phyloP scores from a whole-genome alignment of 2,797 vertebrate genomes.

The Scyliorhinus canicula region DNA sequence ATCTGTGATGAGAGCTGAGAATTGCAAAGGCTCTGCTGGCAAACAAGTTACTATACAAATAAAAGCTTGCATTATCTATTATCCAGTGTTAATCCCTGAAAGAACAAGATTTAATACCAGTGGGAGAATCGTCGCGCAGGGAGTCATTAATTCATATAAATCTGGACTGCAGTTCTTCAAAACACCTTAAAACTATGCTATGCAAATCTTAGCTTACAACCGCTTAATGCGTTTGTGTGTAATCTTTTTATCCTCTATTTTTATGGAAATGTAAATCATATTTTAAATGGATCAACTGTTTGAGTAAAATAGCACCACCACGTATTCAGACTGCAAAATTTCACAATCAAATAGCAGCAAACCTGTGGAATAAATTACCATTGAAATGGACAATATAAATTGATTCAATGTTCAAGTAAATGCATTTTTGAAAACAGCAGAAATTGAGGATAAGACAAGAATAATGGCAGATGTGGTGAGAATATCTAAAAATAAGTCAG shows the following conservation, averaged over 20 bases:
- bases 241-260: background rate
- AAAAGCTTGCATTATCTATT: background rate
- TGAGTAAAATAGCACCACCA: background rate
- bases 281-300: conserved; percentile 12
- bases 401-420: background rate
- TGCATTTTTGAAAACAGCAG: background rate
- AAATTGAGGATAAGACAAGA: background rate
- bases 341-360: background rate
- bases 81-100: background rate
- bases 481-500: background rate
- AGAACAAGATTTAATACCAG: background rate
- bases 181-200: background rate
- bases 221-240: background rate
- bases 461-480: background rate
- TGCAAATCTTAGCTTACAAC: background rate
- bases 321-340: background rate
- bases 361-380: background rate
- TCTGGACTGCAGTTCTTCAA: background rate
- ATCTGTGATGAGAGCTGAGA: background rate
- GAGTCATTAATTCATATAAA: background rate
- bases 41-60: background rate
- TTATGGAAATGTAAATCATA: conserved; percentile 22
- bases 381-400: background rate
- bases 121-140: background rate
- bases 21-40: background rate